phyloP scores from a whole-genome alignment of 2,888 invertebrate genomes.

The Pollenia labialis region DNA sequence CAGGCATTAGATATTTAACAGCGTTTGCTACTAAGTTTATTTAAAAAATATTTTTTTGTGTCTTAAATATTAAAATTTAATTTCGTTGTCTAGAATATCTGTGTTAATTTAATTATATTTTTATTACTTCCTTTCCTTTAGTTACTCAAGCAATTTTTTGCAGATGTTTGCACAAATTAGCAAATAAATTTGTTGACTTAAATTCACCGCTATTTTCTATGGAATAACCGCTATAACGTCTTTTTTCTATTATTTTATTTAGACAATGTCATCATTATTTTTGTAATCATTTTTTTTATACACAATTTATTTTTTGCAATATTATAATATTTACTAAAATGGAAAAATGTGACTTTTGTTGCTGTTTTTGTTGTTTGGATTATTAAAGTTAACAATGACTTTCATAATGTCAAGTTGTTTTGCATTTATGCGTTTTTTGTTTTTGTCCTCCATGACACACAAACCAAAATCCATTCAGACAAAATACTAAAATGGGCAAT shows the following conservation, averaged over 20 bases:
- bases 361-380: background rate
- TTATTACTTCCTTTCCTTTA: constrained; percentile 26
- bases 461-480: constrained; percentile 62
- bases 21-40: no score
- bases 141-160: background rate
- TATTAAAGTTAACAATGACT: constrained; percentile 66
- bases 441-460: constrained; percentile 48
- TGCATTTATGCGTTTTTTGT: constrained; percentile 45
- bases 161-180: background rate
- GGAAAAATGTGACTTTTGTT: constrained; percentile 13
- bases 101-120: constrained; percentile 8
- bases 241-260: constrained; percentile 1
- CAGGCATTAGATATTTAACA: no score
- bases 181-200: background rate
- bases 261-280: constrained; percentile 54
- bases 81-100: background rate
- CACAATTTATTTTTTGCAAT: background rate
- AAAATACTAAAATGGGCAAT: constrained; percentile 57
- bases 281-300: constrained; percentile 50
- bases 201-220: constrained; percentile 3
- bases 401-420: constrained; percentile 67
- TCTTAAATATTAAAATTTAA: no score
- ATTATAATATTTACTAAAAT: constrained; percentile 4
- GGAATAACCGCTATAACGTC: constrained; percentile 27
- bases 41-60: no score